Conservation (phyloP, 2,888 invertebrate species). For the Pristionchus japonicus region DNA sequence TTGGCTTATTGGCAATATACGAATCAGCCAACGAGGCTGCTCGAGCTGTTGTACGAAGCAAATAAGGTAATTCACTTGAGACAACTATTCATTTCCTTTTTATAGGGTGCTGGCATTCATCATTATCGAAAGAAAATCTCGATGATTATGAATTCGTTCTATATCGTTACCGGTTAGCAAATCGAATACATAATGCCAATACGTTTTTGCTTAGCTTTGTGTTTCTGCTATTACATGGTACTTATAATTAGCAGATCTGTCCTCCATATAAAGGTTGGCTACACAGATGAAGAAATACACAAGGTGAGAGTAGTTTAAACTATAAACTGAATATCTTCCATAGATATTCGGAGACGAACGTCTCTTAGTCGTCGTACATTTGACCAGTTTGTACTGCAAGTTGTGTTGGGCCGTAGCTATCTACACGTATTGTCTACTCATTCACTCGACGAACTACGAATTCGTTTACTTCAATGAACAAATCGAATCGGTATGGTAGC, state of each 20-base stretch:
- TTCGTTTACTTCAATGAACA: constrained; percentile 27
- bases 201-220: too few species aligned
- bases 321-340: neutral
- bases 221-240: neutral
- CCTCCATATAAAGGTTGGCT: neutral
- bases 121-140: neutral
- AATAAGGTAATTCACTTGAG: neutral
- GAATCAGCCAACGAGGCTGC: neutral
- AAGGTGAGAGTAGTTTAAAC: neutral
- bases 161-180: too few species aligned
- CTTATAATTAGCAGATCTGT: neutral
- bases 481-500: neutral
- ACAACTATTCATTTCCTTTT: too few species aligned
- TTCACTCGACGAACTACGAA: constrained; percentile 27
- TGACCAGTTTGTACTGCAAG: neutral
- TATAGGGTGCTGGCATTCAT: neutral
- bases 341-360: neutral
- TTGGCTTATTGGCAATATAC: constrained; percentile 28
- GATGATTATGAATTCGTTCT: neutral
- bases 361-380: neutral
- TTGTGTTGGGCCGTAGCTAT: constrained; percentile 19
- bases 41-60: neutral
- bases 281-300: neutral
- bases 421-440: constrained; percentile 9
- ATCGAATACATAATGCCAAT: too few species aligned